These are phyloP conservation scores for Pammene fasciana DNA, from an alignment of 2,888 invertebrate genomes.

Conservation along the genomic window DNA sequence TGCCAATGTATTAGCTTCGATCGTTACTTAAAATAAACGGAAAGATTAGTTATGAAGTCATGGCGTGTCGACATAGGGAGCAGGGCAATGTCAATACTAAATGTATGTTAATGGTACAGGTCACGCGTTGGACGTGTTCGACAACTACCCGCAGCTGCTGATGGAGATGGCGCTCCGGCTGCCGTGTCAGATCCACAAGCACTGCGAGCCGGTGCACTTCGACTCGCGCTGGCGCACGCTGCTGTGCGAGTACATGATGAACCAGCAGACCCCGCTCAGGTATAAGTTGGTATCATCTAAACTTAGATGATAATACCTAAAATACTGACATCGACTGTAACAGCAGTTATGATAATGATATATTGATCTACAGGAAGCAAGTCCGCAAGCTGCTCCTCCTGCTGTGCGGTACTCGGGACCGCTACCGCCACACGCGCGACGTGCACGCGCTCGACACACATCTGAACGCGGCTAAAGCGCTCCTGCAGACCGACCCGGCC, in stretches of 20 bases:
- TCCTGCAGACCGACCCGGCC: conserved; percentile 83
- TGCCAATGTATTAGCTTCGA: too few species aligned
- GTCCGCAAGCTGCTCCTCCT: conserved; percentile 95
- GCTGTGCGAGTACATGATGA: conserved; percentile 97
- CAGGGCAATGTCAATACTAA: background rate
- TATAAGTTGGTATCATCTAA: too few species aligned
- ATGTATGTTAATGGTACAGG: conserved; percentile 66
- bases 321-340: too few species aligned
- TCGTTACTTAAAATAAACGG: too few species aligned
- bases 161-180: conserved; percentile 97
- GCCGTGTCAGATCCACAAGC: conserved; percentile 96
- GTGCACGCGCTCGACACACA: conserved; percentile 96
- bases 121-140: conserved; percentile 95
- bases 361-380: conserved; percentile 86
- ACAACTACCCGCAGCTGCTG: conserved; percentile 95
- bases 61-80: too few species aligned
- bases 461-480: conserved; percentile 86
- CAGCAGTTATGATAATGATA: too few species aligned
- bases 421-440: conserved; percentile 96
- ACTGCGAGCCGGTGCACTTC: conserved; percentile 85
- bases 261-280: conserved; percentile 93
- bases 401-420: conserved; percentile 97
- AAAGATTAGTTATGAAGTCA: too few species aligned
- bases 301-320: too few species aligned
- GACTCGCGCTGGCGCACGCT: conserved; percentile 89